These are phyloP conservation scores for Telmatherina bonti DNA, from an alignment of 2,797 vertebrate species.

Conservation along the genomic window DNA sequence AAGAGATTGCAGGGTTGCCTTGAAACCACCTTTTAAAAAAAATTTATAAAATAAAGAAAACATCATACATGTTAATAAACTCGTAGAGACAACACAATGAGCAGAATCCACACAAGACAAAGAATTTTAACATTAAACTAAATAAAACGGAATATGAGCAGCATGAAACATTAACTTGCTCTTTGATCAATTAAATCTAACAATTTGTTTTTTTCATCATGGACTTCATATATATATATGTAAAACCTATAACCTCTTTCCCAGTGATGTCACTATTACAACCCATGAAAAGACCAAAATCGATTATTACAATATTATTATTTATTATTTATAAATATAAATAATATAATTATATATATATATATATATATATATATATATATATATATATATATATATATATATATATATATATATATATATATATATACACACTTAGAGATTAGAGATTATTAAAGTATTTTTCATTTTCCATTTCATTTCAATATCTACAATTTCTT, in stretches of 20 bases:
- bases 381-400: no score
- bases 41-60: constrained; percentile 23
- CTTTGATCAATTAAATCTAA: background rate
- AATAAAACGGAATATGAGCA: no score
- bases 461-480: no score
- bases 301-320: no score
- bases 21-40: constrained; percentile 8
- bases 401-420: no score
- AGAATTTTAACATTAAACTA: no score
- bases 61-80: constrained; percentile 16
- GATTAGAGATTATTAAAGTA: no score
- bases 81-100: constrained; percentile 12
- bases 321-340: no score
- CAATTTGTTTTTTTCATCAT: background rate
- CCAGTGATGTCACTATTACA: background rate
- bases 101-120: background rate
- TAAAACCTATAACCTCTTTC: background rate
- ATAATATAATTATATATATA: no score
- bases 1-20: constrained; percentile 38
- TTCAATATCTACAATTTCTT: no score
- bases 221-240: background rate
- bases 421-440: no score
- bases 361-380: no score
- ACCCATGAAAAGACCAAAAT: background rate
- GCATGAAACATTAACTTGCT: background rate